A percentile compares a stretch with the other conserved stretches of the same genome.
Conservation (phyloP, 2,797 vertebrate species). For the Avahi laniger region DNA sequence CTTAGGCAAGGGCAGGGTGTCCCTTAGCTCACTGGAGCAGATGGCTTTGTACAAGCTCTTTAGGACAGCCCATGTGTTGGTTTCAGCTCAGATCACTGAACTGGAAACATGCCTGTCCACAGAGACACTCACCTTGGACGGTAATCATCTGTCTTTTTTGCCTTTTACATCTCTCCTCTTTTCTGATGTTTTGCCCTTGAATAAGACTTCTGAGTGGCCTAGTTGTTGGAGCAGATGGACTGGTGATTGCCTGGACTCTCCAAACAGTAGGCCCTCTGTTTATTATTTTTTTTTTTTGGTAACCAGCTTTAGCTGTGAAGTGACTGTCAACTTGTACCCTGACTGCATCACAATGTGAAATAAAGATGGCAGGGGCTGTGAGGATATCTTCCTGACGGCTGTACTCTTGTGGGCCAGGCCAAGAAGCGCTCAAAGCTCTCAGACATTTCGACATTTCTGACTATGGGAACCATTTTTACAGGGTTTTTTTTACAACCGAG, state of each 20-base stretch:
- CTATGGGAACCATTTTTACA: slow-evolving; percentile 37
- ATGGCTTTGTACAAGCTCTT: slow-evolving; percentile 70
- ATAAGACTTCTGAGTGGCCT: neutral
- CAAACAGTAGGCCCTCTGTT: slow-evolving; percentile 38
- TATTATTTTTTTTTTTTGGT: neutral
- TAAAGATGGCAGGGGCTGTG: slow-evolving; percentile 6
- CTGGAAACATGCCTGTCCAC: slow-evolving; percentile 60
- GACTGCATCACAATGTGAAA: neutral
- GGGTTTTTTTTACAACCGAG: neutral
- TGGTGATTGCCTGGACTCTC: slow-evolving; percentile 38
- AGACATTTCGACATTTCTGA: slow-evolving; percentile 3
- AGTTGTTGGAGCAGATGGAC: slow-evolving; percentile 50
- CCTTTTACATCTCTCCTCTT: slow-evolving; percentile 27
- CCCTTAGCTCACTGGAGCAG: slow-evolving; percentile 69
- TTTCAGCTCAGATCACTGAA: slow-evolving; percentile 65
- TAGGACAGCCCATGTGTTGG: neutral
- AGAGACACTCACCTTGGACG: slow-evolving; percentile 52
- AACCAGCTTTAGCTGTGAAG: slow-evolving; percentile 27
- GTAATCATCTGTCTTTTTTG: slow-evolving; percentile 33
- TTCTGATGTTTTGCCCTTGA: slow-evolving; percentile 63
- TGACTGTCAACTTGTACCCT: neutral
- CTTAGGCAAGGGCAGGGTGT: slow-evolving; percentile 63
- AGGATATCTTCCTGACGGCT: neutral
- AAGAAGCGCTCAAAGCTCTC: slow-evolving; percentile 15
- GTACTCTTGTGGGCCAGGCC: neutral